Evolutionary conservation across 2,797 vertebrate species (phyloP).

Genomic region (Acanthis flammea): DNA sequence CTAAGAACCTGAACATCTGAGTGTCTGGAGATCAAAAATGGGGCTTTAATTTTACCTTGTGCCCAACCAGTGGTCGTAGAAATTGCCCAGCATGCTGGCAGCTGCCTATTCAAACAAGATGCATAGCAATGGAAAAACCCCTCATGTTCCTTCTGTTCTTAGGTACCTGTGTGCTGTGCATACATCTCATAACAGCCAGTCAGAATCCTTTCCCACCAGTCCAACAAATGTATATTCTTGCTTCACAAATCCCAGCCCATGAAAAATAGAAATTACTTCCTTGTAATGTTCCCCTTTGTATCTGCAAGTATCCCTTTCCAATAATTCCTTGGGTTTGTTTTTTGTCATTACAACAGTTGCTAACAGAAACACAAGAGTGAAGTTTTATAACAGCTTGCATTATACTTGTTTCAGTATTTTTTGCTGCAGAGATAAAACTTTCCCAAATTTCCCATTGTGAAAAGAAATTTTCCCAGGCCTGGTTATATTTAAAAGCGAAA

Average conservation of each 20-base stretch:
- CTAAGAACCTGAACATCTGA: neutral
- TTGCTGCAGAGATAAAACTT: neutral
- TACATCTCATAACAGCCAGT: neutral
- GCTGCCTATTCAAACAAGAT: neutral
- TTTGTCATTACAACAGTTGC: neutral
- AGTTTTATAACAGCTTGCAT: neutral
- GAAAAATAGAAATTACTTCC: neutral
- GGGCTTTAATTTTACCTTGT: neutral
- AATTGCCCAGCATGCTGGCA: neutral
- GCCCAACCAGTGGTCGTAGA: neutral
- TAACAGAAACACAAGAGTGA: neutral
- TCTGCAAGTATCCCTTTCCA: neutral
- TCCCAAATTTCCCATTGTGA: neutral
- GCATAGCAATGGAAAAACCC: neutral
- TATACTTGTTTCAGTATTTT: neutral
- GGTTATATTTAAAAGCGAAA: neutral
- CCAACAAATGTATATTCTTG: neutral
- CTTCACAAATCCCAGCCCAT: neutral
- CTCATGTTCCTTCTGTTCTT: neutral
- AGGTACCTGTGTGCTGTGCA: neutral
- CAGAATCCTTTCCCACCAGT: neutral
- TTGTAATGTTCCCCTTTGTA: neutral
- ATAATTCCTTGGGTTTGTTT: neutral
- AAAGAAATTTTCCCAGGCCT: slow-evolving; percentile 27
- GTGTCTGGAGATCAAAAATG: neutral